A percentile compares a stretch with the other conserved stretches of the same genome.
phyloP scores from a whole-genome alignment of 2,888 invertebrate genomes.

The Lithophane semibrunnea region DNA sequence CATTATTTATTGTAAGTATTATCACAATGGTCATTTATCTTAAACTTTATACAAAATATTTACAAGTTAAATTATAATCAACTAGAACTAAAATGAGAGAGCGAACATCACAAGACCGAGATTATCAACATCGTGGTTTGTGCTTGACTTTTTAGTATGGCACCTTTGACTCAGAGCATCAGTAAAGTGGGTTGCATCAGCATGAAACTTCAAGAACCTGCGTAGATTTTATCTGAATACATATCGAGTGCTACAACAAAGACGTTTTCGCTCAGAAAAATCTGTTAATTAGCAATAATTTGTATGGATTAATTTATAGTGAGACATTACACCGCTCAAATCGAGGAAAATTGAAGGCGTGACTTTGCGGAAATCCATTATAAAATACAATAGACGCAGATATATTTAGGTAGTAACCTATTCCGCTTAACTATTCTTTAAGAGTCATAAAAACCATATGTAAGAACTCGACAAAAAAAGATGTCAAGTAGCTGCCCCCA shows the following conservation, averaged over 20 bases:
- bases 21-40: constrained; percentile 58
- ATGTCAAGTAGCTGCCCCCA: background rate
- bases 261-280: background rate
- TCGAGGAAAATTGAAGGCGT: background rate
- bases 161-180: background rate
- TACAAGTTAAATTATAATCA: constrained; percentile 49
- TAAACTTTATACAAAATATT: constrained; percentile 57
- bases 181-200: constrained; percentile 4
- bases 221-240: too few species aligned
- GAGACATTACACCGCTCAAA: background rate
- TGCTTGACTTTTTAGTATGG: too few species aligned
- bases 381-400: too few species aligned
- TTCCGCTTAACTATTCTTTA: too few species aligned
- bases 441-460: too few species aligned
- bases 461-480: too few species aligned
- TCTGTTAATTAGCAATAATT: background rate
- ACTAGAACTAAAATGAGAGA: constrained; percentile 28
- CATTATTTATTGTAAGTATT: constrained; percentile 52
- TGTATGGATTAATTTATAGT: background rate
- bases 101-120: background rate
- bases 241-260: background rate
- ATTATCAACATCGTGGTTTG: background rate
- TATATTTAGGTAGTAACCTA: too few species aligned
- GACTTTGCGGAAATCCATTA: too few species aligned
- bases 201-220: background rate